Evolutionary conservation across 2,797 vertebrate genomes (phyloP).

Genomic region (Sebastes iracundus): DNA sequence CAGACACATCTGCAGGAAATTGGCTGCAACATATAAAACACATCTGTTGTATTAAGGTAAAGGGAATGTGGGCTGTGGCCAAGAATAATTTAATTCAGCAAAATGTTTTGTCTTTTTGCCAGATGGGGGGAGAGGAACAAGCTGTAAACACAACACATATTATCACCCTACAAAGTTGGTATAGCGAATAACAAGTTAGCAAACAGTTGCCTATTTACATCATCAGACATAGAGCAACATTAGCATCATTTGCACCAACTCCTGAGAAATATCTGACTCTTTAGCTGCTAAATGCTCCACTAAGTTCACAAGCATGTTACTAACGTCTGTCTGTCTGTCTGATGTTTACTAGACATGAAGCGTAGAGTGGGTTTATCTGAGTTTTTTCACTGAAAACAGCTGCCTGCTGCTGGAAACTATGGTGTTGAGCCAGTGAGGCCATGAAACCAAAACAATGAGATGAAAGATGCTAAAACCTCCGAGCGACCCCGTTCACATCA

Average conservation of each 20-base stretch:
- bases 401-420: neutral
- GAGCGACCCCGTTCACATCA: neutral
- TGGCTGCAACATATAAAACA: neutral
- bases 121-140: neutral
- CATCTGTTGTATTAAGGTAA: neutral
- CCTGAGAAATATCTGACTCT: neutral
- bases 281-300: neutral
- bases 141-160: too few species aligned
- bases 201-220: neutral
- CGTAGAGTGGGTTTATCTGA: neutral
- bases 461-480: neutral
- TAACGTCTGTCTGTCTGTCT: neutral
- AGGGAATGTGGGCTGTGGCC: neutral
- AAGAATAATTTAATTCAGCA: neutral
- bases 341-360: too few species aligned
- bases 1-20: neutral
- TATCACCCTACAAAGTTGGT: neutral
- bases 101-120: neutral
- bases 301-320: neutral
- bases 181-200: neutral
- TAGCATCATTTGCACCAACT: neutral
- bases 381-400: neutral
- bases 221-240: neutral
- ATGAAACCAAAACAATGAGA: neutral
- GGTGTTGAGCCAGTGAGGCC: neutral